phyloP scores from a whole-genome alignment of 2,888 invertebrate genomes.

The Scrobipalpa costella region DNA sequence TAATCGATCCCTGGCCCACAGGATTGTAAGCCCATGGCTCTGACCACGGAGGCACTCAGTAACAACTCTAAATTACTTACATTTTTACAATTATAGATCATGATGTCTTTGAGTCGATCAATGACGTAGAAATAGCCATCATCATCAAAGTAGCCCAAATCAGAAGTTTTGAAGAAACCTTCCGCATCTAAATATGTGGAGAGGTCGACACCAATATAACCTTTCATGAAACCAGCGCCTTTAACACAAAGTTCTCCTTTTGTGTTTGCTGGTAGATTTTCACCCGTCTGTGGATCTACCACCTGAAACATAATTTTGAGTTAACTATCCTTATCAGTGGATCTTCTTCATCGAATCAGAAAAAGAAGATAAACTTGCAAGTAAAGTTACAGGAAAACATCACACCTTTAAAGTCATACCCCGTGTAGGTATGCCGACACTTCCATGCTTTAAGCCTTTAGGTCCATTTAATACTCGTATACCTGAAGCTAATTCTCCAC shows the following conservation, averaged over 20 bases:
- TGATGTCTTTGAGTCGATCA: slow-evolving; percentile 58
- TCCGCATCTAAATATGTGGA: not conserved
- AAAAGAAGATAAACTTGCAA: not conserved
- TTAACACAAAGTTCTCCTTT: slow-evolving; percentile 63
- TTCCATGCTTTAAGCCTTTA: not conserved
- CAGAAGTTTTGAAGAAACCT: slow-evolving; percentile 45
- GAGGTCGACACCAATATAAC: slow-evolving; percentile 48
- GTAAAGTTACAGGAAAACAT: not conserved
- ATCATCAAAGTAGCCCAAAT: slow-evolving; percentile 61
- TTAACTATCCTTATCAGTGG: not conserved
- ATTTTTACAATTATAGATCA: slow-evolving; percentile 49
- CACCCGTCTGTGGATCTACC: slow-evolving; percentile 67
- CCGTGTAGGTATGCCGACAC: not conserved
- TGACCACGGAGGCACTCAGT: too few relatives aligned
- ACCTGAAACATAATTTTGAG: slow-evolving; percentile 46
- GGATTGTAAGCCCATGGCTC: too few relatives aligned
- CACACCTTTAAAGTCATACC: not conserved
- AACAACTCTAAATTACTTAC: too few relatives aligned
- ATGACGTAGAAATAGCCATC: slow-evolving; percentile 60
- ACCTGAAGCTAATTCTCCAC: not conserved
- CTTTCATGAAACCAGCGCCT: slow-evolving; percentile 63
- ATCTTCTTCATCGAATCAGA: not conserved
- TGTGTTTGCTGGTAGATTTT: slow-evolving; percentile 66
- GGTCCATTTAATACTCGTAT: not conserved
- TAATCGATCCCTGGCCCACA: too few relatives aligned